These are phyloP conservation scores for Halcyon senegalensis DNA, from an alignment of 2,113 vertebrate species.

Conservation along the genomic window DNA sequence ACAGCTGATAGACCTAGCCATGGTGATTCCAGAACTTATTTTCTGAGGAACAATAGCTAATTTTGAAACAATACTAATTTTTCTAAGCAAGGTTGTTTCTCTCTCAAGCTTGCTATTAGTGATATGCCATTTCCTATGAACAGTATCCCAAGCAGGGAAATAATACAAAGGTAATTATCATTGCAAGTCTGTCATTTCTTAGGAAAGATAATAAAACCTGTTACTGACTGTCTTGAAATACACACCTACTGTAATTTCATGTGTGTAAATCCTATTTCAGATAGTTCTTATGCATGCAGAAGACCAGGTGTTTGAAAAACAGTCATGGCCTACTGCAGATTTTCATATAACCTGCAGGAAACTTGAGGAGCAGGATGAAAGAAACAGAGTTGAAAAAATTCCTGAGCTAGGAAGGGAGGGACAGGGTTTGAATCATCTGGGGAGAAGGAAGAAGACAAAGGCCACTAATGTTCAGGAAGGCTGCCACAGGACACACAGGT, in stretches of 20 bases:
- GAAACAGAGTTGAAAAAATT: background rate
- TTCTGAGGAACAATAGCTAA: background rate
- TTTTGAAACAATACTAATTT: background rate
- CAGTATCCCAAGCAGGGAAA: background rate
- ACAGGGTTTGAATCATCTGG: background rate
- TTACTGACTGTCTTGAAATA: background rate
- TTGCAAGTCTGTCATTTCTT: background rate
- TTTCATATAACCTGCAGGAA: background rate
- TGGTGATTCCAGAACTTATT: background rate
- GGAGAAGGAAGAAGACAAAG: background rate
- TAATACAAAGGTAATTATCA: background rate
- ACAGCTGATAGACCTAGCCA: background rate
- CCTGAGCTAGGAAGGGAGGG: background rate
- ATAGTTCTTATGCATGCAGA: background rate
- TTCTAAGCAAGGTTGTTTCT: background rate
- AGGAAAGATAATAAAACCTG: background rate
- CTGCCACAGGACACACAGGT: background rate
- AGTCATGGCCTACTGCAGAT: background rate
- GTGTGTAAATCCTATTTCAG: background rate
- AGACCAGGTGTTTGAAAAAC: background rate
- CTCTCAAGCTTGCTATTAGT: background rate
- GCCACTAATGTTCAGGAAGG: background rate
- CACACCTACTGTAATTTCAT: background rate
- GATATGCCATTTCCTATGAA: background rate
- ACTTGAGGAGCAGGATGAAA: background rate